Percentiles rank a stretch among this genome's conserved stretches.
Evolutionary conservation across 2,888 invertebrate species (phyloP).

Genomic region (Romanomermis culicivorax): DNA sequence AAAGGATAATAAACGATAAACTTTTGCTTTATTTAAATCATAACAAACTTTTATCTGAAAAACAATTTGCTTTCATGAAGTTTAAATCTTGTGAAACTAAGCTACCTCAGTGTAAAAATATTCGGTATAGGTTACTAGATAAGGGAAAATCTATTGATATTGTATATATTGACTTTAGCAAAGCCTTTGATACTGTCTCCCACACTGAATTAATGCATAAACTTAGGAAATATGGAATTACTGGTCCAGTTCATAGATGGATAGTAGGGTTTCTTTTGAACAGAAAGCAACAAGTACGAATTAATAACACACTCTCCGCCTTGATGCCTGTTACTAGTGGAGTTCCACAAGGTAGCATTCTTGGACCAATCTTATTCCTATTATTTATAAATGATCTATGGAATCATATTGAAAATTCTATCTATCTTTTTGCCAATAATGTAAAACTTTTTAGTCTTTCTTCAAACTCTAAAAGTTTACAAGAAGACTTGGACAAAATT

Average conservation of each 20-base stretch:
- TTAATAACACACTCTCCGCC: neutral
- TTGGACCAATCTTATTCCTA: neutral
- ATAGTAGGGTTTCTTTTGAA: neutral
- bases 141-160: slow-evolving; percentile 2
- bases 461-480: neutral
- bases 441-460: neutral
- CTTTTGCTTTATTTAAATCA: neutral
- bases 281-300: neutral
- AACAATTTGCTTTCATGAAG: slow-evolving; percentile 4
- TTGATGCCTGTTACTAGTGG: neutral
- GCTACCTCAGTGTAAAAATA: slow-evolving; percentile 1
- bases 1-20: neutral
- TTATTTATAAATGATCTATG: slow-evolving; percentile 3
- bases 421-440: slow-evolving; percentile 4
- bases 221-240: neutral
- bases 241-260: neutral
- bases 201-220: neutral
- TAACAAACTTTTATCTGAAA: neutral
- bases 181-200: slow-evolving; percentile 6
- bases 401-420: neutral
- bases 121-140: slow-evolving; percentile 3
- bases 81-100: neutral
- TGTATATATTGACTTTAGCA: slow-evolving; percentile 7
- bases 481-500: neutral
- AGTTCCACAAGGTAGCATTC: slow-evolving; percentile 1